Evolutionary conservation across 2,113 vertebrate genomes (phyloP), one percentile per base, ranked within the genome.

Genomic region (Anser cygnoides): DNA sequence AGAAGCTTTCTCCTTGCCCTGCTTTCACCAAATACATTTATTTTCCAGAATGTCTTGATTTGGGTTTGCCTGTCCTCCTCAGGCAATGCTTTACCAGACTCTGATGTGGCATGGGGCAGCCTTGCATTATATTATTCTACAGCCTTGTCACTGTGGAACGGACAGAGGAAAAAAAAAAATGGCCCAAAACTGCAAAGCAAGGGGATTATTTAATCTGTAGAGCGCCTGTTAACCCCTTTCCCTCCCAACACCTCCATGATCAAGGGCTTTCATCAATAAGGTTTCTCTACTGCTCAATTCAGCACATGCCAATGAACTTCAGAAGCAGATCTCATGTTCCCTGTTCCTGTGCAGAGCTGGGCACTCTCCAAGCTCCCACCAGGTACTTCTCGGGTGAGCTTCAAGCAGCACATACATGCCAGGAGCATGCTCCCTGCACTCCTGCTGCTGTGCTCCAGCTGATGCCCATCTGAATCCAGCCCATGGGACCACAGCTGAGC

Each of bases 391-490:
- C 41, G 33, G 16, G 33, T 21, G 41, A 84, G 55, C 39, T 50
- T 50, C 41, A 74, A 57, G 26, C 12, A 35, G 41, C 35, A 74
- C 54, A 49, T 20, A 35, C 15, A 11, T n/a, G 67, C 46, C 46
- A 66, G 37, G 13, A 73, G 35, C 26, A 55, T 46, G 21, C 11
- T 25, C 41, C 35, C 2, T 8, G 8, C 35, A 46, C 16, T 79
- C 15, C 43, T 70, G n/a, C 35, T 35, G 29, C 35, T 12, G 10
- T 63, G 15, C 25, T 41, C 11, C 37, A 26, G 61, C 16, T 29
- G 37, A 65, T 5, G 43, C 11, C 10, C 11, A 10, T 9, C 19
- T 39, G 33, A 0, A 0, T n/a, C n/a, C 2, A 3, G 54, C 26
- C 23, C 6, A 2, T 3, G 9, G 50, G 54, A 79, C 22, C 2